A percentile compares a stretch with the other conserved stretches of the same genome.
Evolutionary conservation across 2,113 vertebrate species (phyloP).

Genomic region (Stigmatopora argus): DNA sequence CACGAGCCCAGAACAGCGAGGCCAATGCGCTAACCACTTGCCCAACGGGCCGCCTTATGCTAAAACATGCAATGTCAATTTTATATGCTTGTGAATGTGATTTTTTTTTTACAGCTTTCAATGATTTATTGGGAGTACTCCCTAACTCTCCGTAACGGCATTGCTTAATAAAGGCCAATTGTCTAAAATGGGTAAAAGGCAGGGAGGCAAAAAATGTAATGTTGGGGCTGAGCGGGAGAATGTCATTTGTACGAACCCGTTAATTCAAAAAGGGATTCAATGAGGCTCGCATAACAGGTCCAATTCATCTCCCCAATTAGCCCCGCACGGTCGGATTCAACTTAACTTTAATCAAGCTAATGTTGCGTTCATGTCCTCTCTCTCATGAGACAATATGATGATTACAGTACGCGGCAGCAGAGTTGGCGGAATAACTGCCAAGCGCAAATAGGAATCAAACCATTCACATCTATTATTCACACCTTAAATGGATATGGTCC

Average conservation of each 20-base stretch:
- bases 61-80: not conserved
- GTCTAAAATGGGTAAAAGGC: not conserved
- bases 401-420: not conserved
- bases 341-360: constrained; percentile 11
- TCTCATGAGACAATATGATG: constrained; percentile 3
- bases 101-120: not conserved
- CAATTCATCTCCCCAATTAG: constrained; percentile 10
- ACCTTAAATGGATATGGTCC: not conserved
- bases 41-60: no score
- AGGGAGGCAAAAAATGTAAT: not conserved
- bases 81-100: not conserved
- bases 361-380: constrained; percentile 5
- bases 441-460: not conserved
- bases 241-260: not conserved
- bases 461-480: not conserved
- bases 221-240: not conserved
- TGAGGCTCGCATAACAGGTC: not conserved
- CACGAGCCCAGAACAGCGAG: no score
- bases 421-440: not conserved
- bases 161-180: not conserved
- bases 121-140: constrained; percentile 3
- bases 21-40: no score
- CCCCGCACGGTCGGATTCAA: not conserved
- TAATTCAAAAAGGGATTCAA: constrained; percentile 10
- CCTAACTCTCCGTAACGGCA: not conserved